Conservation (phyloP, 1,140 invertebrate genomes). For the Nasonia vitripennis region DNA sequence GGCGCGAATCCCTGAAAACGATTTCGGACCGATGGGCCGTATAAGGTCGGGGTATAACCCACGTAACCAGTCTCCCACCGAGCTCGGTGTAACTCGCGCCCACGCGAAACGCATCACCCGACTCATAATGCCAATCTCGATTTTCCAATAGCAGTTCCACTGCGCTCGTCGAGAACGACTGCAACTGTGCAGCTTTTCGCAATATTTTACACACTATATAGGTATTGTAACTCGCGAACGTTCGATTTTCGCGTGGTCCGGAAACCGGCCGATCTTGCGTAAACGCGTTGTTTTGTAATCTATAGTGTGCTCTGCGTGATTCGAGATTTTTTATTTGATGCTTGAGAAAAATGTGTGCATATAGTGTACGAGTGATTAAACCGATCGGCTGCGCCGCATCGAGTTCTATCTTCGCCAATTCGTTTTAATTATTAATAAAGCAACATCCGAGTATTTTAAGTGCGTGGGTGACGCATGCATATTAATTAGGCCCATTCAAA, state of each 20-base stretch:
- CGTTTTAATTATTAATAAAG: slow-evolving; percentile 7
- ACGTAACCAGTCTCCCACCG: slow-evolving; percentile 37
- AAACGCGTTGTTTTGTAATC: too few relatives aligned
- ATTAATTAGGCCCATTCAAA: background rate
- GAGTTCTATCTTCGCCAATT: background rate
- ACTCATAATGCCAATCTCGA: slow-evolving; percentile 35
- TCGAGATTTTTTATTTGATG: too few relatives aligned
- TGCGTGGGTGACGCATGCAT: background rate
- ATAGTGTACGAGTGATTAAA: too few relatives aligned
- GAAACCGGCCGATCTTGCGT: too few relatives aligned
- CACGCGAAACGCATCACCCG: slow-evolving; percentile 40
- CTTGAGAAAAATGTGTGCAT: too few relatives aligned
- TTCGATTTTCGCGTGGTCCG: too few relatives aligned
- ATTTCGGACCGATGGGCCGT: background rate
- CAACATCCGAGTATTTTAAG: background rate
- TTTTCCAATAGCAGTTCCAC: slow-evolving; percentile 42
- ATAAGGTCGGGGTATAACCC: slow-evolving; percentile 23
- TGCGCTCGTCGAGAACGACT: background rate
- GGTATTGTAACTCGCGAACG: too few relatives aligned
- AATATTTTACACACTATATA: background rate
- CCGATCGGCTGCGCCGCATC: too few relatives aligned
- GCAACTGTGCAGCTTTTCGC: background rate
- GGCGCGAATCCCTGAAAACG: slow-evolving; percentile 17
- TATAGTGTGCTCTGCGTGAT: too few relatives aligned
- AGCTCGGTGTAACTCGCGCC: slow-evolving; percentile 11